Percentiles rank a stretch among this genome's conserved stretches.
These are phyloP conservation scores for Okamejei kenojei DNA, from an alignment of 2,797 vertebrate species.

Conservation along the genomic window DNA sequence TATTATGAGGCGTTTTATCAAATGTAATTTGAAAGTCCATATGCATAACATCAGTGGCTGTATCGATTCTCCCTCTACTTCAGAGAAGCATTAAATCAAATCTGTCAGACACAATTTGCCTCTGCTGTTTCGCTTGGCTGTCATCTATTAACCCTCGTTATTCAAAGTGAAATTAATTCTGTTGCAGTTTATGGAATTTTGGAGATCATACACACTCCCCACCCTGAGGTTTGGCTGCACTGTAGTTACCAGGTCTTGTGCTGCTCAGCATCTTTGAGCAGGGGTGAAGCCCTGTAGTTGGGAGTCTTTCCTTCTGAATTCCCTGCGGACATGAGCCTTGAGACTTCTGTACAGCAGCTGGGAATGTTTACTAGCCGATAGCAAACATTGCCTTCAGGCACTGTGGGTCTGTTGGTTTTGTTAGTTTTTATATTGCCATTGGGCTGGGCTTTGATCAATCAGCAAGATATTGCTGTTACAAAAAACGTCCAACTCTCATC, in stretches of 20 bases:
- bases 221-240: not conserved
- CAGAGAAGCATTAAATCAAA: not conserved
- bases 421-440: not conserved
- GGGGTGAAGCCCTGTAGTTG: not conserved
- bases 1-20: not conserved
- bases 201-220: not conserved
- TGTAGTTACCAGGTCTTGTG: not conserved
- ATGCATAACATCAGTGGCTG: not conserved
- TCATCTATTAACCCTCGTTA: constrained; percentile 7
- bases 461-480: not conserved
- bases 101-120: not conserved
- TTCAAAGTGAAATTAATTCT: not conserved
- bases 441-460: no score
- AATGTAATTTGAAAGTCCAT: not conserved
- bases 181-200: not conserved
- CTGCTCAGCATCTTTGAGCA: not conserved
- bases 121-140: not conserved
- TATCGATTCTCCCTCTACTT: not conserved
- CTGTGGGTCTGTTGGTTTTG: not conserved
- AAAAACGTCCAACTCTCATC: not conserved
- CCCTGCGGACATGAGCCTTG: no score
- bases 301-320: not conserved
- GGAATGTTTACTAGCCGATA: not conserved
- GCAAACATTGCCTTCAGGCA: not conserved
- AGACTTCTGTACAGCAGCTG: not conserved